These are phyloP conservation scores for Tupaia chinensis DNA, from an alignment of 2,113 vertebrate genomes.

Conservation along the genomic window DNA sequence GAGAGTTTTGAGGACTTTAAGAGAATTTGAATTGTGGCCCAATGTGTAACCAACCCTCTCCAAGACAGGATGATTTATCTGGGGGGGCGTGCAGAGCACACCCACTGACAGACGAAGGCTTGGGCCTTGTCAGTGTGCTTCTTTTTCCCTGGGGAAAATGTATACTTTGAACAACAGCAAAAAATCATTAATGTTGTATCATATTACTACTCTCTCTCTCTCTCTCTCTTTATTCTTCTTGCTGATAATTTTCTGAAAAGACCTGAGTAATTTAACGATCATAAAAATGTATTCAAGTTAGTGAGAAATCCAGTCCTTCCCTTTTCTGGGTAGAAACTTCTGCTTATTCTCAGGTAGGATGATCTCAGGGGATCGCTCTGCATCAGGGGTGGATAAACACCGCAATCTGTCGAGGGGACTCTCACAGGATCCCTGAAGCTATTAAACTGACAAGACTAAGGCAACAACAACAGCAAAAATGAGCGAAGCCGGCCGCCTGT, in stretches of 20 bases:
- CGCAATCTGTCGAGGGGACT: fast-evolving
- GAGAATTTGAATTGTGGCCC: conserved; percentile 25
- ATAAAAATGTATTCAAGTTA: conserved; percentile 10
- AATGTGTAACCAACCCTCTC: conserved; percentile 36
- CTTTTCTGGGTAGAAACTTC: neutral
- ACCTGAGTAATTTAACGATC: neutral
- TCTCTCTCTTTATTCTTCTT: neutral
- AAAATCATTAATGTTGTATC: too few species aligned
- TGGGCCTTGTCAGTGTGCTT: neutral
- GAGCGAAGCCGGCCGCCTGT: too few species aligned
- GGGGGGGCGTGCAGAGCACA: neutral
- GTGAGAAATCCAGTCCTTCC: neutral
- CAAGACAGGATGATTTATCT: neutral
- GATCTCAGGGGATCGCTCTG: fast-evolving
- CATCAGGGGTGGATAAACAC: fast-evolving
- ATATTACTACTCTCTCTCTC: too few species aligned
- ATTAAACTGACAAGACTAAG: neutral
- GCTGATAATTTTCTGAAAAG: neutral
- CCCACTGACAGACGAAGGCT: neutral
- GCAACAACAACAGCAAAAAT: too few species aligned
- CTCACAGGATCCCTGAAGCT: neutral
- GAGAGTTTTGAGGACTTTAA: conserved; percentile 41
- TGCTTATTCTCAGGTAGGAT: fast-evolving
- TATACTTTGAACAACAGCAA: neutral
- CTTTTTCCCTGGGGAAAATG: neutral